Evolutionary conservation across 1,140 invertebrate genomes (phyloP), one percentile per base, ranked within the genome.

Genomic region (Nylanderia fulva): DNA sequence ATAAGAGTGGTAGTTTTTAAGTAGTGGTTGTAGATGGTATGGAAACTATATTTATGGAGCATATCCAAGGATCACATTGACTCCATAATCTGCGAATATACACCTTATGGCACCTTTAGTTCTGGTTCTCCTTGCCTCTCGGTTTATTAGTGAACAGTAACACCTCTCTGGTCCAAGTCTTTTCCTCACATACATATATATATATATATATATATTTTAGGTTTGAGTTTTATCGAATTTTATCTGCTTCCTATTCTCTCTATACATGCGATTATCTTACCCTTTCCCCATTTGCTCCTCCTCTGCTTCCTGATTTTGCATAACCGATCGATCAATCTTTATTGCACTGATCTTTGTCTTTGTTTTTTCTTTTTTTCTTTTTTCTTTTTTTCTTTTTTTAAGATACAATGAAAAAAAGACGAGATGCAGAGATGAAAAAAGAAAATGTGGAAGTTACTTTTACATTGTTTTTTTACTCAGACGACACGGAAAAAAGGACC

Each of bases 71-170:
- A 79, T 74, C 52, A 79, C 36, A 88, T 89, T 76, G 45, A 90
- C 74, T 84, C 61, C 84, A 48, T 80, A 84, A 87, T 89, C 75
- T 89, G 58, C 80, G 85, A 88, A 66, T 45, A 58, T 58, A 87
- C 63, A 87, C 91, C 90, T 88, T 93, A 90, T 92, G 91, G 92
- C 90, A 94, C 93, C 93, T 94, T 93, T 89, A 93, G 93, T 94
- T 93, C 92, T 94, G 93, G 93, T 95, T 94, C 93, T 95, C 94
- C 94, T 95, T 95, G 94, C 94, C 94, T 95, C 94, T 95, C 94
- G 94, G 94, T 95, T 95, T 95, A 95, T 95, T 95, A 95, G 94
- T 95, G 94, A 95, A 95, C 93, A 95, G 92, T 94, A 95, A 94
- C 94, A 95, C 93, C 94, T 95, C 94, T 95, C 94, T 95, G 94